These are phyloP conservation scores for Globodera ellingtonae DNA, from an alignment of 1,140 invertebrate genomes.

Conservation along the genomic window DNA sequence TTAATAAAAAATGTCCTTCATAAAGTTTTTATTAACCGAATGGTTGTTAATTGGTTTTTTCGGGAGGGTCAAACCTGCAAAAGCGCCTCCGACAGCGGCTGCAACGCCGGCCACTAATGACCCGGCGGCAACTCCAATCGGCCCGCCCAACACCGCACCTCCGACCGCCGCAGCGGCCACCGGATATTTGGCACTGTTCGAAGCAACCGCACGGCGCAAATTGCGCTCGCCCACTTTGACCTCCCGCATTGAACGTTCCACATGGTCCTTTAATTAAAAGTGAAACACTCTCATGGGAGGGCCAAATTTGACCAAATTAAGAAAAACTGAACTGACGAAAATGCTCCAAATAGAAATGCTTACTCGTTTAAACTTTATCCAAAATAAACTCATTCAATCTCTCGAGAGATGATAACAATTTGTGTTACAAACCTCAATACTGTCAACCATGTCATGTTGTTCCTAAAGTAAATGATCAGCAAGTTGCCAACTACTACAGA, in stretches of 20 bases:
- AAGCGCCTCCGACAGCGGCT: conserved; percentile 48
- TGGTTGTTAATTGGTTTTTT: neutral
- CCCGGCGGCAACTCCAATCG: conserved; percentile 52
- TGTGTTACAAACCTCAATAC: conserved; percentile 42
- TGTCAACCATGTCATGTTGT: conserved; percentile 55
- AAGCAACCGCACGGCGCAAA: conserved; percentile 51
- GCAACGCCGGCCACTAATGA: conserved; percentile 51
- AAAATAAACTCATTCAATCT: too few species aligned
- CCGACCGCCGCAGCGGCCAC: conserved; percentile 48
- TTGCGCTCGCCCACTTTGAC: conserved; percentile 48
- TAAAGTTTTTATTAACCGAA: conserved; percentile 3
- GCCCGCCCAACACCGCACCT: conserved; percentile 51
- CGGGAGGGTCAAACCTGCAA: conserved; percentile 39
- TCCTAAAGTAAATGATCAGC: conserved; percentile 17
- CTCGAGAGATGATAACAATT: too few species aligned
- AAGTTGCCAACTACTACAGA: too few species aligned
- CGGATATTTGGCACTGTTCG: conserved; percentile 55
- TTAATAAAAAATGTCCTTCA: too few species aligned
- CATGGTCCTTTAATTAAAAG: conserved; percentile 36
- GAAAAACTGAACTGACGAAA: too few species aligned
- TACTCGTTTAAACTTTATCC: too few species aligned
- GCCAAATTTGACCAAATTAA: too few species aligned
- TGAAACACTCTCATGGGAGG: too few species aligned
- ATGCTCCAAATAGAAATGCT: too few species aligned
- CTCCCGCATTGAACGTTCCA: conserved; percentile 46